Evolutionary conservation across 2,113 vertebrate species (phyloP).

Genomic region (Camelus dromedarius): DNA sequence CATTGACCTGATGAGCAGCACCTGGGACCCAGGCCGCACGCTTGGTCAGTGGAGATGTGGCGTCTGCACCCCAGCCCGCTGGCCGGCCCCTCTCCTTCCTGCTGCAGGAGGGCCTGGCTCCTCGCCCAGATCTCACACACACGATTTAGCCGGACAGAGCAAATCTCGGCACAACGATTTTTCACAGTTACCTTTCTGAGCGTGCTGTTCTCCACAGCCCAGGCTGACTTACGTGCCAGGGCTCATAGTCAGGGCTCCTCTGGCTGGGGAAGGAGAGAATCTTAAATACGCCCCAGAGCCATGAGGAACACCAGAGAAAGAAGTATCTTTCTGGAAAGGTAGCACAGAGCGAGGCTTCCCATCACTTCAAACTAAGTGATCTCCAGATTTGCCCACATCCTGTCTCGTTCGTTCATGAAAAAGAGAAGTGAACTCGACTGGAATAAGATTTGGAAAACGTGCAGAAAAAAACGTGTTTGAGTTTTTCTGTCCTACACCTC

Average conservation of each 20-base stretch:
- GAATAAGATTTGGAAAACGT: not conserved
- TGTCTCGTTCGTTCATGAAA: not conserved
- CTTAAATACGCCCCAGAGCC: not conserved
- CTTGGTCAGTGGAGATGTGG: not conserved
- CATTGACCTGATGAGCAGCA: rapidly evolving
- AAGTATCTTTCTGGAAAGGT: not conserved
- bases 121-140: not conserved
- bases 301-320: not conserved
- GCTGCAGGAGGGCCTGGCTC: not conserved
- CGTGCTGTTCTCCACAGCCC: not conserved
- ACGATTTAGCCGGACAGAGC: not conserved
- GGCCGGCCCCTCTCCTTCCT: rapidly evolving
- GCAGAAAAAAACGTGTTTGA: not conserved
- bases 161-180: not conserved
- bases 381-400: not conserved
- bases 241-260: not conserved
- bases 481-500: not conserved
- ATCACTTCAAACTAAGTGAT: not conserved
- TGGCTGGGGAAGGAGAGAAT: not conserved
- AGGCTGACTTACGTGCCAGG: not conserved
- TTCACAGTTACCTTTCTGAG: not conserved
- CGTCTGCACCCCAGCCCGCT: rapidly evolving
- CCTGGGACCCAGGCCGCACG: not conserved
- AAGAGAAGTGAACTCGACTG: not conserved
- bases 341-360: rapidly evolving